Percentiles rank a stretch among this genome's conserved stretches.
These are phyloP conservation scores for Pegoplata infirma DNA, from an alignment of 2,888 invertebrate genomes.

Conservation along the genomic window DNA sequence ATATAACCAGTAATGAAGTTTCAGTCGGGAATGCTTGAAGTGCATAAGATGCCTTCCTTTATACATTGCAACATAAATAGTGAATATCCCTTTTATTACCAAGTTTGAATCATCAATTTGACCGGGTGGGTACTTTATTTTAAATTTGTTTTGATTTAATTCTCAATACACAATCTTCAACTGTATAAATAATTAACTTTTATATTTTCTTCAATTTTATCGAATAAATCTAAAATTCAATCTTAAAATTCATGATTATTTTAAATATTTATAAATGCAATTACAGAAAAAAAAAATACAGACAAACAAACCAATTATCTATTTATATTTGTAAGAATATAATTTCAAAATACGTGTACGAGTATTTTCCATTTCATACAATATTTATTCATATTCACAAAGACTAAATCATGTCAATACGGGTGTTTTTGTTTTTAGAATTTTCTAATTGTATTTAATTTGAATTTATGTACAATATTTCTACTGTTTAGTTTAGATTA, in stretches of 20 bases:
- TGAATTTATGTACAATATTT: not conserved
- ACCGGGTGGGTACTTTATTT: no score
- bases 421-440: not conserved
- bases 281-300: not conserved
- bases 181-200: conserved; percentile 21
- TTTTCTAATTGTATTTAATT: not conserved
- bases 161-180: conserved; percentile 12
- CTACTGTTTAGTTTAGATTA: conserved; percentile 27
- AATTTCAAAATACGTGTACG: not conserved
- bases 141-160: no score
- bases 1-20: no score
- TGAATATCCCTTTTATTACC: no score
- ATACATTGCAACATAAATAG: no score
- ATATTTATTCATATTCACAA: conserved; percentile 1
- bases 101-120: no score
- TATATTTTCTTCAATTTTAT: not conserved
- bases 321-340: not conserved
- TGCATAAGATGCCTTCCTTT: no score
- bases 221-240: conserved; percentile 27
- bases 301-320: conserved; percentile 16
- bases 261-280: conserved; percentile 19
- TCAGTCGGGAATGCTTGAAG: no score
- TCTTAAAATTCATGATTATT: conserved; percentile 27
- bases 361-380: conserved; percentile 7
- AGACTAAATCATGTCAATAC: conserved; percentile 46